phyloP scores from a whole-genome alignment of 2,797 vertebrate genomes.

The Neoniphon sammara region DNA sequence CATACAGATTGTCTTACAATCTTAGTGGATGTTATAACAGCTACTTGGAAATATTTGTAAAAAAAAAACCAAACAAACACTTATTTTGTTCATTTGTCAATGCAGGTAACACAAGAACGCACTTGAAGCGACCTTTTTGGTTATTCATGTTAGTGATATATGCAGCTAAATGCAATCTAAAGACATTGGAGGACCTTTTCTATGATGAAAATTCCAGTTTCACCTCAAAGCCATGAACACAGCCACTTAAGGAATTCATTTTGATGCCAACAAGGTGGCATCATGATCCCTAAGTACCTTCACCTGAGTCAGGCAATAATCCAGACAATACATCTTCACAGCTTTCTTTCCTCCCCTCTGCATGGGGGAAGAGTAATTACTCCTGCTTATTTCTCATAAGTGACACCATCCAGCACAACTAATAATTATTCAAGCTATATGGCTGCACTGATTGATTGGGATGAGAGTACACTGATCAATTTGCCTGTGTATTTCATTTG shows the following conservation, averaged over 20 bases:
- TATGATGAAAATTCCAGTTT: conserved; percentile 6
- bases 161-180: conserved; percentile 39
- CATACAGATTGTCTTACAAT: conserved; percentile 3
- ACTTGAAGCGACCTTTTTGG: conserved; percentile 38
- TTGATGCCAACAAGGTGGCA: conserved; percentile 74
- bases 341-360: conserved; percentile 75
- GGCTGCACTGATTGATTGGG: conserved; percentile 90
- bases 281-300: conserved; percentile 66
- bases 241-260: conserved; percentile 69
- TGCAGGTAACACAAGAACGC: conserved; percentile 48
- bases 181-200: conserved; percentile 51
- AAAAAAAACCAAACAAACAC: conserved; percentile 8
- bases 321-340: conserved; percentile 76
- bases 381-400: conserved; percentile 83
- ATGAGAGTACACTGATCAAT: conserved; percentile 90
- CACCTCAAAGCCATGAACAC: conserved; percentile 59
- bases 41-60: conserved; percentile 5
- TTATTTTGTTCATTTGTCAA: conserved; percentile 18
- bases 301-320: conserved; percentile 75
- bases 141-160: conserved; percentile 58
- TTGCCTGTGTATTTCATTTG: conserved; percentile 92
- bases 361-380: conserved; percentile 74
- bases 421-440: conserved; percentile 83
- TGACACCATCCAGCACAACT: conserved; percentile 79
- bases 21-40: background rate